Evolutionary conservation across 2,888 invertebrate species (phyloP).

Genomic region (Bembecia ichneumoniformis): DNA sequence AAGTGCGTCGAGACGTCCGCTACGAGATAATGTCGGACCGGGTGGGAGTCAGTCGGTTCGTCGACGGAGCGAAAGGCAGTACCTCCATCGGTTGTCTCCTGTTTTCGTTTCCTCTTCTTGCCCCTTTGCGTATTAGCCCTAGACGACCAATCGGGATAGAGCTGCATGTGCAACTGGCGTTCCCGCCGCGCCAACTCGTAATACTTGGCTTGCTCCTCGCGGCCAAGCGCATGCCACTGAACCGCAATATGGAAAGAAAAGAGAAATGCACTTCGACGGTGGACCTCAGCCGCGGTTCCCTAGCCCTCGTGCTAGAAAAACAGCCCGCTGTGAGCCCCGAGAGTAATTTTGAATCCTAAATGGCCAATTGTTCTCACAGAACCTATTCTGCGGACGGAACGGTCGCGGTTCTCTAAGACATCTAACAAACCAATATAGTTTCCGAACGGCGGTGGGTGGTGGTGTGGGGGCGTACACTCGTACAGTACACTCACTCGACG

Average conservation of each 20-base stretch:
- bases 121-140: conserved; percentile 99
- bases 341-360: conserved; percentile 64
- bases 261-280: conserved; percentile 67
- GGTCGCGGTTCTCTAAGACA: conserved; percentile 63
- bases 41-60: conserved; percentile 10
- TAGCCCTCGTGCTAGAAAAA: conserved; percentile 79
- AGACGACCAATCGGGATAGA: conserved; percentile 99
- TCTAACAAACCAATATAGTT: conserved; percentile 71
- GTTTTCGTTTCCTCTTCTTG: conserved; percentile 99
- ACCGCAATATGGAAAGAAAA: conserved; percentile 72
- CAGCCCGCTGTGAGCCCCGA: conserved; percentile 73
- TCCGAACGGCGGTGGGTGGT: conserved; percentile 59
- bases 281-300: conserved; percentile 51
- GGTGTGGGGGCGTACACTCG: conserved; percentile 11
- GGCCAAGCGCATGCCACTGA: conserved; percentile 99
- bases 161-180: conserved; percentile 98
- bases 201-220: conserved; percentile 99
- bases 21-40: conserved; percentile 13
- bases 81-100: conserved; percentile 97
- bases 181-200: conserved; percentile 99
- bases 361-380: conserved; percentile 72
- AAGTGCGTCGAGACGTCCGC: conserved; percentile 39
- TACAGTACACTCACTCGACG: conserved; percentile 64
- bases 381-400: conserved; percentile 70
- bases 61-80: conserved; percentile 71